Evolutionary conservation across 2,113 vertebrate species (phyloP), one percentile per base, ranked within the genome.

Genomic region (Actinemys pallida): DNA sequence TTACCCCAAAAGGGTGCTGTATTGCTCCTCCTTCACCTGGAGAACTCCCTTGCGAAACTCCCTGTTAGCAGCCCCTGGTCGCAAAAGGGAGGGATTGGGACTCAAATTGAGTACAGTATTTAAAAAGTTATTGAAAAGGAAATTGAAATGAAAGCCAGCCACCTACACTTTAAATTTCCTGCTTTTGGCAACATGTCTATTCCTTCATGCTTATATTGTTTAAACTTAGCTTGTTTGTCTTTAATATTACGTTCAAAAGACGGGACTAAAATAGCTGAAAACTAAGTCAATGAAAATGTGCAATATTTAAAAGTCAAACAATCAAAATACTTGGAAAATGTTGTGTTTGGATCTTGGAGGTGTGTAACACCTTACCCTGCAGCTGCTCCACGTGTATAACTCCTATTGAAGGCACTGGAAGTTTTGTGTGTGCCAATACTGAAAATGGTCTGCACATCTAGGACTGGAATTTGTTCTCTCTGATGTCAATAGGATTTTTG

Each of bases 231-330:
- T 56, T 19, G 78, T 83, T 83, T 92, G 2, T 24, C 87, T 1
- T 5, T 56, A 81, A 83, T 4, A 86, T 27, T 88, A 65, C 53
- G 35, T 72, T 86, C 35, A 92, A 90, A 94, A 78, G 0, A 83
- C 19, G 90, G 6, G 16, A 84, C 69, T 69, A 90, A 87, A 86
- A 89, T 62, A 45, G 6, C 49, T 80, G 27, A 86, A 87, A 84
- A 86, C 31, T 59, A 24, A 47, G 42, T 31, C 27, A 49, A 56
- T 84, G 75, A 81, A 86, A 84, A 10, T n/a, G 90, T 56, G 17
- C 8, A 90, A 86, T 78, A 91, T 90, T 50, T 92, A 62, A 96
- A 90, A 54, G 83, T 4, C 56, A 14, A 80, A 81, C 91, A 59
- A 83, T 35, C 86, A 93, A 82, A 56, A 59, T 27, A 5, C 27